These are phyloP conservation scores for Timema cristinae DNA, from an alignment of 2,888 invertebrate species.

Conservation along the genomic window DNA sequence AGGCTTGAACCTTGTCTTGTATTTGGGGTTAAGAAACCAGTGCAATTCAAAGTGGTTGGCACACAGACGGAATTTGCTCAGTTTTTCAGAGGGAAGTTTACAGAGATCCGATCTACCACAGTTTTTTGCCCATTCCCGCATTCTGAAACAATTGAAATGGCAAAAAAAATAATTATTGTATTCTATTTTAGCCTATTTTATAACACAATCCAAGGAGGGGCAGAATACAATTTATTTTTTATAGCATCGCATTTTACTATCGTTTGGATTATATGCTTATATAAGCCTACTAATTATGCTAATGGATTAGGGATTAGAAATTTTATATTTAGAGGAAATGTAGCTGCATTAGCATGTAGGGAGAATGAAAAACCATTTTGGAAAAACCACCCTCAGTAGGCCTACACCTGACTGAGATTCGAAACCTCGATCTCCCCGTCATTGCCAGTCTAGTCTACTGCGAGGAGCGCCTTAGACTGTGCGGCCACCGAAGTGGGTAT, in stretches of 20 bases:
- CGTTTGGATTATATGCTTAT: too few relatives aligned
- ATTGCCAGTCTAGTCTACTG: too few relatives aligned
- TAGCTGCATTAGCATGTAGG: too few relatives aligned
- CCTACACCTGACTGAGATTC: too few relatives aligned
- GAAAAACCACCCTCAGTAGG: too few relatives aligned
- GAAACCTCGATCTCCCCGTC: too few relatives aligned
- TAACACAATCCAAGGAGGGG: neutral
- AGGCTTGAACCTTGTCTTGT: conserved; percentile 26
- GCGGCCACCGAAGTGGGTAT: too few relatives aligned
- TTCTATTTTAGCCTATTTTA: neutral
- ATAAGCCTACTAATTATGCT: too few relatives aligned
- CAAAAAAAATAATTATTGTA: neutral
- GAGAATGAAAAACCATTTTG: too few relatives aligned
- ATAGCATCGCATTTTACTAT: too few relatives aligned
- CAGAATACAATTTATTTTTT: neutral
- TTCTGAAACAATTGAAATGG: conserved; percentile 22
- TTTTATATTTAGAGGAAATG: too few relatives aligned
- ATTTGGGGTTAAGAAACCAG: conserved; percentile 29
- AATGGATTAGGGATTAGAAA: neutral
- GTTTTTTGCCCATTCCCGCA: conserved; percentile 25
- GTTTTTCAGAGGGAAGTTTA: conserved; percentile 25
- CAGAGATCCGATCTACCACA: conserved; percentile 27
- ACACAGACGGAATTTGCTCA: conserved; percentile 27
- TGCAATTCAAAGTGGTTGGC: conserved; percentile 32
- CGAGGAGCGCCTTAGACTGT: too few relatives aligned